A percentile compares a stretch with the other conserved stretches of the same genome.
Evolutionary conservation across 2,888 invertebrate species (phyloP).

Genomic region (Pseudococcus longispinus): DNA sequence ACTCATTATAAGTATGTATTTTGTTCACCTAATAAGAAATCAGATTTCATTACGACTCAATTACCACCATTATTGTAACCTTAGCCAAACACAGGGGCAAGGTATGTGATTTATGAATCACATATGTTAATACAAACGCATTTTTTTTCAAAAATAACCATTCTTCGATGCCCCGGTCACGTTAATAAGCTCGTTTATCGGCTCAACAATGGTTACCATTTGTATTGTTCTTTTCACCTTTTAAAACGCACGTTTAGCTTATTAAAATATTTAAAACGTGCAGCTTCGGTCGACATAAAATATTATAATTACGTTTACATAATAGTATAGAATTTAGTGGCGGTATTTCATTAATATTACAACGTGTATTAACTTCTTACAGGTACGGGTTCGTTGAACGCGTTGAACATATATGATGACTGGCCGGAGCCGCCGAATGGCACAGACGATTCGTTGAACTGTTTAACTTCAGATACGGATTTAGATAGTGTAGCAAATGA

Average conservation of each 20-base stretch:
- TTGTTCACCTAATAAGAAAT: too few relatives aligned
- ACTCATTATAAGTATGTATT: too few relatives aligned
- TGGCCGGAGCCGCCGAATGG: constrained; percentile 76
- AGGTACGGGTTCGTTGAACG: constrained; percentile 79
- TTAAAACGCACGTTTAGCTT: not conserved
- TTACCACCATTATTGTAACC: too few relatives aligned
- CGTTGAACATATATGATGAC: constrained; percentile 73
- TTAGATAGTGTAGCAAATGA: constrained; percentile 61
- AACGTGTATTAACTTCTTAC: constrained; percentile 56
- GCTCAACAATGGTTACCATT: not conserved
- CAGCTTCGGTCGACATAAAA: not conserved
- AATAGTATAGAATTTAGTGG: not conserved
- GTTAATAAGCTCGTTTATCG: not conserved
- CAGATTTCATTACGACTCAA: too few relatives aligned
- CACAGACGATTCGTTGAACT: constrained; percentile 50
- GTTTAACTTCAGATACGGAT: constrained; percentile 67
- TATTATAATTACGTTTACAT: not conserved
- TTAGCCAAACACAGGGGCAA: too few relatives aligned
- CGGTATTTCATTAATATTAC: not conserved
- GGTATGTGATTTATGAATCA: too few relatives aligned
- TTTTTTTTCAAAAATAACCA: not conserved
- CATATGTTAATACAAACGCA: too few relatives aligned
- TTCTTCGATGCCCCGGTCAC: not conserved
- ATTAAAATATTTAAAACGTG: not conserved
- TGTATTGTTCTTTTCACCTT: not conserved